Evolutionary conservation across 2,888 invertebrate species (phyloP), one percentile per base, ranked within the genome.

Genomic region (Euplexia lucipara): DNA sequence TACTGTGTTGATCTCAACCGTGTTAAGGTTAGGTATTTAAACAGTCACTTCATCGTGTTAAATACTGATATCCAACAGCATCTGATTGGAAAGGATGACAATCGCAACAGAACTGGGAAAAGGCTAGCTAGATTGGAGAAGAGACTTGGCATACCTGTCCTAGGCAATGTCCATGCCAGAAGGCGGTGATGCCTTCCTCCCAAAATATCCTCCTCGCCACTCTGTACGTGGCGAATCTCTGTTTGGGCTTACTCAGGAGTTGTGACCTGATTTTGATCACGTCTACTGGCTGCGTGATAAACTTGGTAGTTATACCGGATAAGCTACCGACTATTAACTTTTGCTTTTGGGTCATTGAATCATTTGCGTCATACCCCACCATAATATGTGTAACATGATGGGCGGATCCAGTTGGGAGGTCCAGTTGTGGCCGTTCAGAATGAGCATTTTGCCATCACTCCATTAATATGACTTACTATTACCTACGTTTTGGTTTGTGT

Each of bases 91-190:
- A 2, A 5, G 5, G 26, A 5, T 3, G 26, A 26, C 5, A 5
- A 26, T 5, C 26, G 2, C 26, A 26, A 26, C 5, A 26, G 2
- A 26, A 26, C 5, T 26, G 26, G 26, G 3, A 26, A 26, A 26
- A 26, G 26, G 26, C 2, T 26, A 26, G 3, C 3, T 26, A 26
- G 26, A 41, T 18, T 3, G 20, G 10, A 1, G 12, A 8, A 8
- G 9, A 37, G 3, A 18, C 0, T 34, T 18, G 8, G 10, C 34
- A 41, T 26, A 97, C 95, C 94, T 99, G 99, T 1, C 99, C 99
- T 10, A 99, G 97, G 72, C 97, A 95, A 90, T 99, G 99, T 0
- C 99, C 99, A 86, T 99, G 99, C 99, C 99, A 99, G 72, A 99
- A 97, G 0, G 99, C 98, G 1, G 86, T 85, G 0, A 97, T 3